Conservation (phyloP, 2,888 invertebrate genomes). For the Agonopterix heracliana region DNA sequence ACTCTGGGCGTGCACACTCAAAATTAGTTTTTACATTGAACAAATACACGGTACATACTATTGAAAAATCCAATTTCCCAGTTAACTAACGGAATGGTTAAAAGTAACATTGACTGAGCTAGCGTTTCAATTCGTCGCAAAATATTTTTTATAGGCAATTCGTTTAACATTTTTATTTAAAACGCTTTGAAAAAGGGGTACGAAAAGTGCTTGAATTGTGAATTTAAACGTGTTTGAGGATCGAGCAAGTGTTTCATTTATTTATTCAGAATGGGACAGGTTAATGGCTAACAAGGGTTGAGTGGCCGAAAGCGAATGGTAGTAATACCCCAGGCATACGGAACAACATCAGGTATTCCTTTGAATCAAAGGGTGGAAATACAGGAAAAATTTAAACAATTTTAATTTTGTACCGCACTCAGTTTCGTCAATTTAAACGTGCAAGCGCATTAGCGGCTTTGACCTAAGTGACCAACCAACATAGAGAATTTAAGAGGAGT, state of each 20-base stretch:
- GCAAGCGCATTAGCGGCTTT: not conserved
- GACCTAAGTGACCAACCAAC: not conserved
- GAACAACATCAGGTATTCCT: not conserved
- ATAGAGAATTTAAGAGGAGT: no score
- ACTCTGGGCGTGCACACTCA: no score
- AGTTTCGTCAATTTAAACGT: not conserved
- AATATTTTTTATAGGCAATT: not conserved
- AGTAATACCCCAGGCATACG: not conserved
- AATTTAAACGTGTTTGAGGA: slow-evolving; percentile 3
- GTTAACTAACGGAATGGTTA: no score
- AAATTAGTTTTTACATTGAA: no score
- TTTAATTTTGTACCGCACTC: no score
- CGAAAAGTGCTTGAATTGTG: not conserved
- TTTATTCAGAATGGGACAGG: not conserved
- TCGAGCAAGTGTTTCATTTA: not conserved
- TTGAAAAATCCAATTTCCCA: no score
- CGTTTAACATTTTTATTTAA: not conserved
- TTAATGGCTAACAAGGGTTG: slow-evolving; percentile 1
- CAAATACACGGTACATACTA: no score
- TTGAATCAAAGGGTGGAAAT: no score
- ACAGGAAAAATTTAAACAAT: no score
- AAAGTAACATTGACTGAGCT: no score
- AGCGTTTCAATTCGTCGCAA: no score
- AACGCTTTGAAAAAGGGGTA: not conserved
- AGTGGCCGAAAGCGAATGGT: not conserved